A percentile compares a stretch with the other conserved stretches of the same genome.
Conservation (phyloP, 2,113 vertebrate species). For the Scatophagus argus region DNA sequence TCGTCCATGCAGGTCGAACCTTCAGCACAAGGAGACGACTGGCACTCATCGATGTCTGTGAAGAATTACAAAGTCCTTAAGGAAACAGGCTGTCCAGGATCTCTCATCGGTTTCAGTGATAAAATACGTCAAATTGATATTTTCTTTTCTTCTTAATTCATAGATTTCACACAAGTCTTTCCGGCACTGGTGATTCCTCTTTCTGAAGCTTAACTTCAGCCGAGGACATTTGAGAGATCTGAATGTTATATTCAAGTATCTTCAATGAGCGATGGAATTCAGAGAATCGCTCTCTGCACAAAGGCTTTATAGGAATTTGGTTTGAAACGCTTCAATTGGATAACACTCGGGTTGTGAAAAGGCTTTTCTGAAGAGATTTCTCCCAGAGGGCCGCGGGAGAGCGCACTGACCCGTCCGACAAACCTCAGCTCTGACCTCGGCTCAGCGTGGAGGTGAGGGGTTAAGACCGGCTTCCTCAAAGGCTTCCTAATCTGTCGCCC, state of each 20-base stretch:
- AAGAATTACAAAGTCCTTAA: neutral
- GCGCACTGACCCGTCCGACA: constrained; percentile 54
- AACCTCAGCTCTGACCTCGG: constrained; percentile 57
- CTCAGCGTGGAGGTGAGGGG: constrained; percentile 54
- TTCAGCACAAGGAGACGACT: constrained; percentile 92
- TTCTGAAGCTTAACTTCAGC: neutral
- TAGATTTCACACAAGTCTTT: neutral
- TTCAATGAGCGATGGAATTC: constrained; percentile 6
- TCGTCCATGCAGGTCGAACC: constrained; percentile 94
- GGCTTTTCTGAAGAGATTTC: constrained; percentile 47
- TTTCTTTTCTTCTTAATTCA: neutral
- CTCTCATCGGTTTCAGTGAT: neutral
- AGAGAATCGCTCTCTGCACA: constrained; percentile 24
- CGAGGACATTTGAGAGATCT: neutral
- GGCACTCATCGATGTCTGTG: constrained; percentile 95
- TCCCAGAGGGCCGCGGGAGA: constrained; percentile 61
- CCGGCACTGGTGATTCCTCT: neutral
- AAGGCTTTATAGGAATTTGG: neutral
- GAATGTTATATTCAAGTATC: constrained; percentile 10
- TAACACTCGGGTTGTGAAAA: constrained; percentile 37
- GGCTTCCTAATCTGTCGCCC: constrained; percentile 64
- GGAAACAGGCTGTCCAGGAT: neutral
- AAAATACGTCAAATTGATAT: too few relatives aligned
- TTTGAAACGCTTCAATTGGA: constrained; percentile 28
- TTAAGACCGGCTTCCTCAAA: constrained; percentile 65